Conservation (phyloP, 1,140 invertebrate species). For the Drosophila oshimai region DNA sequence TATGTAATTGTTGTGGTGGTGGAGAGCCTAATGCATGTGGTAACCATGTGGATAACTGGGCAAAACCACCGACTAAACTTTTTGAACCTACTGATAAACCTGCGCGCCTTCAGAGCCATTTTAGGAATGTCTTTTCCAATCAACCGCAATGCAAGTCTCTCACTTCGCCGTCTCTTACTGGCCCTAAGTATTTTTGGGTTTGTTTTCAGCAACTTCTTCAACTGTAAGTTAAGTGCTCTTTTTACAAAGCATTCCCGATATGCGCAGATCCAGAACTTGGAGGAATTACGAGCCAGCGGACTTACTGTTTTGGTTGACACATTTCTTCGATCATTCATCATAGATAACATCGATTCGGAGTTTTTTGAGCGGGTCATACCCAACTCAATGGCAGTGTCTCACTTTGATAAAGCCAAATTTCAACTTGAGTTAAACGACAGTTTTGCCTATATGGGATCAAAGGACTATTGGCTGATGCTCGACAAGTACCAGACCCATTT, state of each 20-base stretch:
- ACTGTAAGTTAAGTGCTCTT: conserved; percentile 40
- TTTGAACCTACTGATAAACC: conserved; percentile 17
- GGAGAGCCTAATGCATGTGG: conserved; percentile 6
- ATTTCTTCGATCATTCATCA: neutral
- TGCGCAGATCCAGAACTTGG: neutral
- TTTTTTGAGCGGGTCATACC: neutral
- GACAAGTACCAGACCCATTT: too few species aligned
- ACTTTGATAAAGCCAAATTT: neutral
- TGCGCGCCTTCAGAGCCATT: conserved; percentile 15
- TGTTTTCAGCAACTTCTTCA: conserved; percentile 26
- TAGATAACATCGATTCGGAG: too few species aligned
- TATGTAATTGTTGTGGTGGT: conserved; percentile 22
- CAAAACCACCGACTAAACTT: neutral
- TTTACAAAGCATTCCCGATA: conserved; percentile 13
- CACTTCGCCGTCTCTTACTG: conserved; percentile 29
- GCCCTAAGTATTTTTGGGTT: conserved; percentile 41
- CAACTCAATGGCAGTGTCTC: too few species aligned
- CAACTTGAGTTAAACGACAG: neutral
- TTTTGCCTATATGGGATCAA: neutral
- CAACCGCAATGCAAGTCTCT: neutral
- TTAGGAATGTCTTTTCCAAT: conserved; percentile 24
- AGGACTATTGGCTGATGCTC: neutral
- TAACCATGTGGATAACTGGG: neutral
- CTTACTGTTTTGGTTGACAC: neutral
- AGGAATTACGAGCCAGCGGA: conserved; percentile 24